phyloP scores from a whole-genome alignment of 2,797 vertebrate species.

The Gila robusta region DNA sequence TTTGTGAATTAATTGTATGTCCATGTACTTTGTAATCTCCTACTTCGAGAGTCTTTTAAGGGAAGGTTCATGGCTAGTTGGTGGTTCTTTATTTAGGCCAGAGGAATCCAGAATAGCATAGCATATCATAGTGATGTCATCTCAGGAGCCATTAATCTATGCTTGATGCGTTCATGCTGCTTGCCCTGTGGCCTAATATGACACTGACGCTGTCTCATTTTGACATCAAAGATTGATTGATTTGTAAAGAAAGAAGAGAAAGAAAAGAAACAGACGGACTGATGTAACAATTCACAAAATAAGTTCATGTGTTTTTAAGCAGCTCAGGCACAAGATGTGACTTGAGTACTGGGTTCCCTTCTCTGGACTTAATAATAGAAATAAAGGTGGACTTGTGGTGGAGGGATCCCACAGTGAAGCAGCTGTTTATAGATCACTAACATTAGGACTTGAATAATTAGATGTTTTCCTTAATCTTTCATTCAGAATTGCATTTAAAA shows the following conservation, averaged over 20 bases:
- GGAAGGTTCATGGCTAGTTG: conserved; percentile 31
- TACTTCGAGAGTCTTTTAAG: conserved; percentile 30
- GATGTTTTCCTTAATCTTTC: not conserved
- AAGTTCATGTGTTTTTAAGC: not conserved
- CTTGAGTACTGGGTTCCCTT: not conserved
- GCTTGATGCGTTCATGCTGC: conserved; percentile 14
- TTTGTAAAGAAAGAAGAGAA: not conserved
- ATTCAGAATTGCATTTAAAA: conserved; percentile 1
- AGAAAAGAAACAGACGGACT: not conserved
- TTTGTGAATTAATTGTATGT: not conserved
- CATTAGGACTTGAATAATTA: not conserved
- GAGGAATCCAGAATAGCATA: conserved; percentile 55
- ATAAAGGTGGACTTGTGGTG: conserved; percentile 8
- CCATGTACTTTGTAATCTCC: not conserved
- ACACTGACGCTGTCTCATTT: not conserved
- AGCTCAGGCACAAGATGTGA: not conserved
- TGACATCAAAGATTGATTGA: not conserved
- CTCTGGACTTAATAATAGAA: conserved; percentile 26
- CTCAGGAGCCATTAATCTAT: conserved; percentile 6
- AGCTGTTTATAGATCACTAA: conserved; percentile 9
- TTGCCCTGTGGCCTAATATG: conserved; percentile 9
- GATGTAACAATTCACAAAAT: conserved; percentile 4
- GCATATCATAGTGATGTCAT: conserved; percentile 46
- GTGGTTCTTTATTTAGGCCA: conserved; percentile 44
- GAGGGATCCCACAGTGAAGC: not conserved